Conservation (phyloP, 2,888 invertebrate genomes). For the Oxystoma pomonae region DNA sequence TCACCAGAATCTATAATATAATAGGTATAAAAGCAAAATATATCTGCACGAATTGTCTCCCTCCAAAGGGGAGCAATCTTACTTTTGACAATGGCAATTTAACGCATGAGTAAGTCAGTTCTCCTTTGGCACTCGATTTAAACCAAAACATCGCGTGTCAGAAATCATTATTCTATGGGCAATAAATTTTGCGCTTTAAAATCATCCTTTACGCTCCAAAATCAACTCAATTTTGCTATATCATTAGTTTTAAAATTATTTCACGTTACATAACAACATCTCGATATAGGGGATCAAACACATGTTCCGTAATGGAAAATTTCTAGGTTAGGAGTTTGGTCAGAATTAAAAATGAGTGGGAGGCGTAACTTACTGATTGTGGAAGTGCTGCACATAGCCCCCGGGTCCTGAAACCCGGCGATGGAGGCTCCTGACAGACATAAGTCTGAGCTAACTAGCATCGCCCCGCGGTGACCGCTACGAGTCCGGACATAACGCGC, state of each 20-base stretch:
- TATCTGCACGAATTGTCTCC: too few species aligned
- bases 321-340: background rate
- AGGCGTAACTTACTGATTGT: conserved; percentile 49
- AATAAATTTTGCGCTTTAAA: background rate
- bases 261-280: background rate
- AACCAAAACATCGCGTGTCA: background rate
- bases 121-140: too few species aligned
- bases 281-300: background rate
- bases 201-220: background rate
- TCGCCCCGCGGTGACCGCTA: conserved; percentile 45
- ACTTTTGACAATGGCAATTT: too few species aligned
- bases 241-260: too few species aligned
- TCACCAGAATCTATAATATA: too few species aligned
- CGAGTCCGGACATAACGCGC: conserved; percentile 40
- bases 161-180: background rate
- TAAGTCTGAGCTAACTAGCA: conserved; percentile 48
- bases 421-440: conserved; percentile 51
- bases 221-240: too few species aligned
- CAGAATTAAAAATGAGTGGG: too few species aligned
- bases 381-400: conserved; percentile 49
- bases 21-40: too few species aligned
- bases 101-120: too few species aligned
- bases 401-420: conserved; percentile 51
- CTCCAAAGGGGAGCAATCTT: too few species aligned
- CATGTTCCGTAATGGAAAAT: background rate